Percentiles rank a stretch among this genome's conserved stretches.
Conservation (phyloP, 2,888 invertebrate genomes). For the Drosophila flavopinicola region DNA sequence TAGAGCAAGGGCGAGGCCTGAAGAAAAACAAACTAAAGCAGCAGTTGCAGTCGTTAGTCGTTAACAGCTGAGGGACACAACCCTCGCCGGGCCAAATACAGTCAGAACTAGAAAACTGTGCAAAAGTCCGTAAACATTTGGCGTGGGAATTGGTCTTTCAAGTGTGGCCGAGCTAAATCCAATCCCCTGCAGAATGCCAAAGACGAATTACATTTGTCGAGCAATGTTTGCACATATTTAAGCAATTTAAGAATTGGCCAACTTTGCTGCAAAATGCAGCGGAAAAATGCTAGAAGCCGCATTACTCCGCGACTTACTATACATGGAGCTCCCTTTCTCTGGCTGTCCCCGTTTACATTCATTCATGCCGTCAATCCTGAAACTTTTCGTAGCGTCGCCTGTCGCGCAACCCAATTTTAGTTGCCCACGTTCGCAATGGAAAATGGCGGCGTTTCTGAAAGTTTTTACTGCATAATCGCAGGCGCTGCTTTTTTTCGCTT, state of each 20-base stretch:
- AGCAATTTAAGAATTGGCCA: slow-evolving; percentile 66
- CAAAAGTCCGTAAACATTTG: slow-evolving; percentile 4
- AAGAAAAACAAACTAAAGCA: slow-evolving; percentile 16
- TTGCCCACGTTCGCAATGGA: slow-evolving; percentile 73
- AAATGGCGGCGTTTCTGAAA: slow-evolving; percentile 63
- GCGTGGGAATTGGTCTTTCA: slow-evolving; percentile 8
- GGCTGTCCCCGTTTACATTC: slow-evolving; percentile 29
- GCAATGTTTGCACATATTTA: slow-evolving; percentile 69
- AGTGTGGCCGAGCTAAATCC: neutral
- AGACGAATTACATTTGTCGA: slow-evolving; percentile 68
- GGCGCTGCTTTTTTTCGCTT: slow-evolving; percentile 65
- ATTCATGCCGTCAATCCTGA: slow-evolving; percentile 53
- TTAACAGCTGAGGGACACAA: neutral
- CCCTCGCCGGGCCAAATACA: slow-evolving; percentile 26
- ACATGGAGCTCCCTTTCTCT: neutral
- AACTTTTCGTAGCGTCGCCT: slow-evolving; percentile 46
- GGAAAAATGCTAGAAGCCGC: slow-evolving; percentile 49
- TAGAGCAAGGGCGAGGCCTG: neutral
- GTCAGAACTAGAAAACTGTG: slow-evolving; percentile 35
- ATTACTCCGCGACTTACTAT: slow-evolving; percentile 24
- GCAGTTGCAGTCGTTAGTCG: slow-evolving; percentile 21
- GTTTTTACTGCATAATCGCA: slow-evolving; percentile 78
- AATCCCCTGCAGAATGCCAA: slow-evolving; percentile 25
- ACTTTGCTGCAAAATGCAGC: slow-evolving; percentile 53
- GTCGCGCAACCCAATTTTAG: slow-evolving; percentile 69